Evolutionary conservation across 2,797 vertebrate genomes (phyloP), one percentile per base, ranked within the genome.

Genomic region (Crocidura indochinensis): DNA sequence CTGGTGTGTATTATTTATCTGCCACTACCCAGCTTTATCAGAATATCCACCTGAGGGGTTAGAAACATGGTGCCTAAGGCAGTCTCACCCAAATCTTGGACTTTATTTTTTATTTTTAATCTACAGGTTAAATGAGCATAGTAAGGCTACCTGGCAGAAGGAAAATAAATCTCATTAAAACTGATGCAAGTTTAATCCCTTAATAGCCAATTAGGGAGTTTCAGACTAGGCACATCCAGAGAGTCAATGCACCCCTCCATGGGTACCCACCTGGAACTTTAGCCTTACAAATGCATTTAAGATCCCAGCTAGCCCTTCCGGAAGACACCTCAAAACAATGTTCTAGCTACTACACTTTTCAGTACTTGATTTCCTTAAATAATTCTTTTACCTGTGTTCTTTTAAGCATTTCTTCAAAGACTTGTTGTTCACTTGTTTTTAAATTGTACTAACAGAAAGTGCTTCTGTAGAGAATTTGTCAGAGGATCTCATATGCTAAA

Each of bases 321-420:
- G 83, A 17, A 10, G 85, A 73, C 31, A 91, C 71, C 11, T 62
- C 46, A 51, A 81, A 86, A 64, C 27, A 53, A 53, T 4, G 12
- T 53, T 53, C 51, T 53, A 53, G 51, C 51, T 53, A 10, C 1
- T 53, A 53, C 10, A 53, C 51, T 53, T 53, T 53, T 53, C 51
- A 53, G 51, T 53, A 53, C 51, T 14, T 11, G 11, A 17, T 53
- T 53, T 53, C 17, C 51, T 38, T 38, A 38, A 38, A 53, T 53
- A 4, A 1, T 14, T 4, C 8, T 53, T 53, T 53, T 53, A 53
- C 51, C 51, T 53, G 10, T 53, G 51, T 53, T 53, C 11, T 53
- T 11, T 17, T 53, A 15, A 91, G 26, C 14, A 73, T 91, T 93
- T 10, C 31, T 75, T 88, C 60, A 44, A 91, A 90, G 79, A 11